These are phyloP conservation scores for Actinernus sp. DNA, from an alignment of 92 coral and sea anemone species.

Conservation along the genomic window DNA sequence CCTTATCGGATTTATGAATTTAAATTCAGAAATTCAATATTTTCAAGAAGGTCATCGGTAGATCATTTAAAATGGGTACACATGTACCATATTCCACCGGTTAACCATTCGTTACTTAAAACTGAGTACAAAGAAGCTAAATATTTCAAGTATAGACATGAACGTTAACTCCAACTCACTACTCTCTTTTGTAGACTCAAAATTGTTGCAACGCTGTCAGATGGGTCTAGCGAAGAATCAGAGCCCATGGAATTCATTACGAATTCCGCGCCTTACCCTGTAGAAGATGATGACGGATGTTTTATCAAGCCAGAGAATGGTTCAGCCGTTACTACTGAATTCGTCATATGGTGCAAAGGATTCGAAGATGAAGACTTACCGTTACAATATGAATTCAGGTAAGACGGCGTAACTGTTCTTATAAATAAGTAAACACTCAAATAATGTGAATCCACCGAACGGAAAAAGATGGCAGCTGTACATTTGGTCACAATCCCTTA, in stretches of 20 bases:
- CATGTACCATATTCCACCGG: too few relatives aligned
- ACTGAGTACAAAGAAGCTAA: constrained; percentile 31
- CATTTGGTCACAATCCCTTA: too few relatives aligned
- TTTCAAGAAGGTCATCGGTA: too few relatives aligned
- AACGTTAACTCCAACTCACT: not conserved
- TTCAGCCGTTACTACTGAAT: constrained; percentile 70
- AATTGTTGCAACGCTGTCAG: constrained; percentile 7
- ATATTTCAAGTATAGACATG: not conserved
- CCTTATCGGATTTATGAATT: too few relatives aligned
- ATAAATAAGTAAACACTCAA: too few relatives aligned
- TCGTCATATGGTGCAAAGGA: constrained; percentile 47
- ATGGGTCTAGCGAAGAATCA: constrained; percentile 7
- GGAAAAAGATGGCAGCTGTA: too few relatives aligned
- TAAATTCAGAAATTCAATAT: too few relatives aligned
- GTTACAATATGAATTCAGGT: constrained; percentile 69
- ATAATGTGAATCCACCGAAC: too few relatives aligned
- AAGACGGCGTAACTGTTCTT: too few relatives aligned
- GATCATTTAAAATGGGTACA: too few relatives aligned
- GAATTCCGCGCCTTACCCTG: constrained; percentile 6
- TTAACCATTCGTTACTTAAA: too few relatives aligned
- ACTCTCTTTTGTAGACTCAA: constrained; percentile 3
- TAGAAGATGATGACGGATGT: constrained; percentile 20
- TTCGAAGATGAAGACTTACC: constrained; percentile 74
- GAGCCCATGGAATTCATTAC: constrained; percentile 5
- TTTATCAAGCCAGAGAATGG: constrained; percentile 48